Evolutionary conservation across 1,140 invertebrate species (phyloP).

Genomic region (Sycobia sp.): DNA sequence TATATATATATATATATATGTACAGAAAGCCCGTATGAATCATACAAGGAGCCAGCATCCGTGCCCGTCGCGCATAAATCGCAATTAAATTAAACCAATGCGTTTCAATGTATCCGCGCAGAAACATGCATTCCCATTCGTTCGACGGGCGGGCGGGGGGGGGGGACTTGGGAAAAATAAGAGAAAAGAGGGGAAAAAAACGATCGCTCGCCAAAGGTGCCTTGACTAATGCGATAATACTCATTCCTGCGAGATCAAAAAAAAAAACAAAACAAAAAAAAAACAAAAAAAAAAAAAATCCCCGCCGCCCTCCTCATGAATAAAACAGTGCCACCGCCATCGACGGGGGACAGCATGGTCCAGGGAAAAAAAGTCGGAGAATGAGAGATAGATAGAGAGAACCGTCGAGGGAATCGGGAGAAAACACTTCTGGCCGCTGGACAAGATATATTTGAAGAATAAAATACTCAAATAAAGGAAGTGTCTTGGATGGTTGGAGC

Average conservation of each 20-base stretch:
- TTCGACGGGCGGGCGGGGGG: too few species aligned
- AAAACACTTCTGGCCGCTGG: background rate
- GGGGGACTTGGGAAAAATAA: too few species aligned
- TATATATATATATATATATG: too few species aligned
- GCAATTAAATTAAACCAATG: too few species aligned
- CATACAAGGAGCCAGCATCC: too few species aligned
- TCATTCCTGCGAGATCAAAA: conserved; percentile 12
- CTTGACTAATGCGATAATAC: conserved; percentile 20
- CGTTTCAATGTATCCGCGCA: too few species aligned
- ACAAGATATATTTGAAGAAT: background rate
- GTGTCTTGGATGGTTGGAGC: background rate
- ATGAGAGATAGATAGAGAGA: background rate
- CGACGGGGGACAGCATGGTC: conserved; percentile 22
- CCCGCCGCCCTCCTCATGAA: conserved; percentile 8
- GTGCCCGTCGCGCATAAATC: too few species aligned
- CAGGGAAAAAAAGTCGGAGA: background rate
- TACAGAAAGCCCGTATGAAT: too few species aligned
- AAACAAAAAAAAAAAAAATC: too few species aligned
- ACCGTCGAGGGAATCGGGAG: background rate
- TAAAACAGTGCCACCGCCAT: conserved; percentile 16
- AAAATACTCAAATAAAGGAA: conserved; percentile 9
- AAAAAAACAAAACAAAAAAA: too few species aligned
- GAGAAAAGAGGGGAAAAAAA: background rate
- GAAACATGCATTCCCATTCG: too few species aligned
- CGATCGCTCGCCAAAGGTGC: conserved; percentile 1